These are phyloP conservation scores for Rhynchopsitta pachyrhyncha DNA, from an alignment of 2,113 vertebrate genomes.

Conservation along the genomic window DNA sequence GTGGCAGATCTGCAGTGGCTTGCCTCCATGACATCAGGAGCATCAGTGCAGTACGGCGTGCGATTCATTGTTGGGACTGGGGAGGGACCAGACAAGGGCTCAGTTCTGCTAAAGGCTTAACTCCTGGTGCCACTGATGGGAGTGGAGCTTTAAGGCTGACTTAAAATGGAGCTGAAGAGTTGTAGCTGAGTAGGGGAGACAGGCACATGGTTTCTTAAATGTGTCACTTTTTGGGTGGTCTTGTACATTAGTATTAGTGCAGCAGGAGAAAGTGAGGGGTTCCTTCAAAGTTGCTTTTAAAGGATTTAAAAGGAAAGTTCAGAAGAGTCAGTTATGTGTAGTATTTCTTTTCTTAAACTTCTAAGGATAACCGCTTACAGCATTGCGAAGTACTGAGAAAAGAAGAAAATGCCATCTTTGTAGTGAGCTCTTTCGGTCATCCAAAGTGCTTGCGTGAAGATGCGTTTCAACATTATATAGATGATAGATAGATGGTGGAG, in stretches of 20 bases:
- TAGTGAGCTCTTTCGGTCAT: neutral
- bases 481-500: neutral
- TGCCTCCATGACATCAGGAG: neutral
- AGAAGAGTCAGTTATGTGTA: neutral
- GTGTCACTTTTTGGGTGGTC: neutral
- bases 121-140: neutral
- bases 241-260: neutral
- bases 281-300: neutral
- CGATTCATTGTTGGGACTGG: neutral
- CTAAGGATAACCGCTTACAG: neutral
- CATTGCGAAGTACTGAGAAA: neutral
- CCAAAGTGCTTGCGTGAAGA: neutral
- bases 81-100: neutral
- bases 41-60: neutral
- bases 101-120: neutral
- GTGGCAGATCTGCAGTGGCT: slow-evolving; percentile 10
- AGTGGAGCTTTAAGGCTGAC: neutral
- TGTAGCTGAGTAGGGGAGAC: neutral
- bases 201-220: rapidly evolving
- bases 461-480: neutral
- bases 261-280: neutral
- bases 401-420: neutral
- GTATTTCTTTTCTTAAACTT: neutral
- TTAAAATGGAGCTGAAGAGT: neutral
- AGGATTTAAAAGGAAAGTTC: neutral